A percentile compares a stretch with the other conserved stretches of the same genome.
These are phyloP conservation scores for Lampris incognitus DNA, from an alignment of 2,113 vertebrate genomes.

Conservation along the genomic window DNA sequence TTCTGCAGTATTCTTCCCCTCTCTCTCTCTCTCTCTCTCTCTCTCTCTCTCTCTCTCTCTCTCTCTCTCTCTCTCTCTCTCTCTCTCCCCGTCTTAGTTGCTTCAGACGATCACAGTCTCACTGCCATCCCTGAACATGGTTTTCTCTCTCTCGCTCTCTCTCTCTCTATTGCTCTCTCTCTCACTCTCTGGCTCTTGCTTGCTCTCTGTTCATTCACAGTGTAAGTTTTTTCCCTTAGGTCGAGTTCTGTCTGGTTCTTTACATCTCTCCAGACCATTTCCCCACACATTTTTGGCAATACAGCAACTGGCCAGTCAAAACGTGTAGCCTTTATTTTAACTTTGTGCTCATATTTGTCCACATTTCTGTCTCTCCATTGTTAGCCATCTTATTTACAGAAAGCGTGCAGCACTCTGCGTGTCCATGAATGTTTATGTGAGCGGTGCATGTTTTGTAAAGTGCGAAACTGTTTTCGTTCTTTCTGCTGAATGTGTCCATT, in stretches of 20 bases:
- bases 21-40: constrained; percentile 12
- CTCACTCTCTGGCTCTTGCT: no score
- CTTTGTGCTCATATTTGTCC: constrained; percentile 83
- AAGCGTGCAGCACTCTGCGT: constrained; percentile 22
- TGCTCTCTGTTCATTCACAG: not conserved
- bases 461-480: no score
- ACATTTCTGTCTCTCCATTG: constrained; percentile 80
- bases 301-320: constrained; percentile 79
- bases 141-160: constrained; percentile 56
- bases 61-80: constrained; percentile 30
- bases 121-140: constrained; percentile 33
- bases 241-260: not conserved
- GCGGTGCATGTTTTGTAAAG: constrained; percentile 1
- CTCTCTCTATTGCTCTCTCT: constrained; percentile 41
- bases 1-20: constrained; percentile 30
- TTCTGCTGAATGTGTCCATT: no score
- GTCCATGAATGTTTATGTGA: constrained; percentile 13
- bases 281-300: constrained; percentile 76
- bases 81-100: constrained; percentile 28
- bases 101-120: constrained; percentile 36
- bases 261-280: constrained; percentile 36
- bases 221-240: not conserved
- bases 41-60: not conserved
- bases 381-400: constrained; percentile 75
- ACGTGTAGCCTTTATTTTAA: constrained; percentile 68